Conservation (phyloP, 2,797 vertebrate genomes). For the Tapera naevia region DNA sequence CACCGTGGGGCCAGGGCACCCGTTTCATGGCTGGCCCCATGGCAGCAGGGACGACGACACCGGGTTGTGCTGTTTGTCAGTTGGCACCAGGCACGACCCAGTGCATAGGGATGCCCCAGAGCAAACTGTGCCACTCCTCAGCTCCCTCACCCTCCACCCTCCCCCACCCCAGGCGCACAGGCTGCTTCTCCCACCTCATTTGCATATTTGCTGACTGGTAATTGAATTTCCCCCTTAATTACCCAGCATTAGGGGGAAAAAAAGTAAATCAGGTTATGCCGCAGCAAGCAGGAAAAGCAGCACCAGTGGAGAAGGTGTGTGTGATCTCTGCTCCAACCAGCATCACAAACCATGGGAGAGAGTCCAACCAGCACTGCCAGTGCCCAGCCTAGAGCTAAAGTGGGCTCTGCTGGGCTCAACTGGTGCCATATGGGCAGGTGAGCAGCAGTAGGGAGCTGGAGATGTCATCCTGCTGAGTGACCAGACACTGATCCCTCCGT, state of each 20-base stretch:
- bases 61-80: neutral
- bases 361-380: neutral
- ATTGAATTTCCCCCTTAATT: conserved; percentile 61
- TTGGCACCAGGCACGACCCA: rapidly evolving
- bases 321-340: neutral
- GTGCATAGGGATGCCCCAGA: rapidly evolving
- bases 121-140: neutral
- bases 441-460: neutral
- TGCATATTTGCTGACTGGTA: conserved; percentile 56
- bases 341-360: rapidly evolving
- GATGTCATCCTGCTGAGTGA: neutral
- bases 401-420: neutral
- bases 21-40: rapidly evolving
- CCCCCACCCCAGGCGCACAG: neutral
- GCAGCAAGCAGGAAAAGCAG: conserved; percentile 22
- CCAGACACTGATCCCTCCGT: neutral
- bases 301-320: rapidly evolving
- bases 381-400: neutral
- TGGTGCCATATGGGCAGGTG: neutral
- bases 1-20: neutral
- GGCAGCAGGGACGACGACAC: rapidly evolving
- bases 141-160: neutral
- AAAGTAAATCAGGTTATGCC: neutral
- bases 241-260: neutral
- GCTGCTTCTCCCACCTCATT: conserved; percentile 11